phyloP scores from a whole-genome alignment of 1,140 invertebrate species.

The Diplogasteroides magnus region DNA sequence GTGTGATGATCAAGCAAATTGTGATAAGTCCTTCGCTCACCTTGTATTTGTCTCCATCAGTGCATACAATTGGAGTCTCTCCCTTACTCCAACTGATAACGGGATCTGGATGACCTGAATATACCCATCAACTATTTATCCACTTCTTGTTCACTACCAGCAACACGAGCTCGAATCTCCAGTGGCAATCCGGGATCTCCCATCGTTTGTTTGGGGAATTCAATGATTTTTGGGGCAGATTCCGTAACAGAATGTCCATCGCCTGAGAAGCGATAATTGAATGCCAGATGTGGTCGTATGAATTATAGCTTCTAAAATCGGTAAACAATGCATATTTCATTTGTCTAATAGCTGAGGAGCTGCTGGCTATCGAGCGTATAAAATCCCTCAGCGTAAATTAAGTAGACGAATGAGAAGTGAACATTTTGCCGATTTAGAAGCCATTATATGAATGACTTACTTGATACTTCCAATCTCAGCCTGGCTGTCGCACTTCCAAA shows the following conservation, averaged over 20 bases:
- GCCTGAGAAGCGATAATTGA: not conserved
- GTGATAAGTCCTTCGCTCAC: conserved; percentile 14
- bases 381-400: not conserved
- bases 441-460: conserved; percentile 22
- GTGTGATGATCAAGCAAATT: not conserved
- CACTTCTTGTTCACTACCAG: not conserved
- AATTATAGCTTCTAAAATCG: not conserved
- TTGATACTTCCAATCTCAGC: conserved; percentile 36
- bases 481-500: conserved; percentile 32
- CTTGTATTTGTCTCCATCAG: conserved; percentile 30
- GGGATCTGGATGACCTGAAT: conserved; percentile 35
- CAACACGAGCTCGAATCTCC: conserved; percentile 21
- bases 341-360: conserved; percentile 11
- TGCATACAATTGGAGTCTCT: conserved; percentile 19
- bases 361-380: not conserved
- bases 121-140: not conserved
- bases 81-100: conserved; percentile 43
- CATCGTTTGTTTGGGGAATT: conserved; percentile 17
- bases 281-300: not conserved
- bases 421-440: too few species aligned
- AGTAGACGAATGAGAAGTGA: not conserved
- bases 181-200: conserved; percentile 19
- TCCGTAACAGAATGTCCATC: conserved; percentile 27
- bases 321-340: not conserved
- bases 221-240: conserved; percentile 28